A percentile compares a stretch with the other conserved stretches of the same genome.
Evolutionary conservation across 2,888 invertebrate species (phyloP).

Genomic region (Cheilosia urbana): DNA sequence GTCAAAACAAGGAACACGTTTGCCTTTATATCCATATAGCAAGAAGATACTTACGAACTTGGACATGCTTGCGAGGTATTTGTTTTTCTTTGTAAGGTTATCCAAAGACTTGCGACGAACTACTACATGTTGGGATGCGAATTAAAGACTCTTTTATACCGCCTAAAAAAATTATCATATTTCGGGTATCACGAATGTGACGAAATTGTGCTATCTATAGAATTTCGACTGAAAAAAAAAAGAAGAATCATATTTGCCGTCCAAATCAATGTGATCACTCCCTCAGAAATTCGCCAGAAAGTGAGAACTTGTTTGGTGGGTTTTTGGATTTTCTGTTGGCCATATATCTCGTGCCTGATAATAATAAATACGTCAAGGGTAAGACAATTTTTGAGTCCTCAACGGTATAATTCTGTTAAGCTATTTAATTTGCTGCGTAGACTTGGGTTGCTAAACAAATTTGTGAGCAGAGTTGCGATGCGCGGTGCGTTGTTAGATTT

Average conservation of each 20-base stretch:
- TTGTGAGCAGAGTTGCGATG: neutral
- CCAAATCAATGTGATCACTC: slow-evolving; percentile 33
- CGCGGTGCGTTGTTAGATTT: neutral
- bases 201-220: slow-evolving; percentile 39
- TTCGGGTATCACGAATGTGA: slow-evolving; percentile 8
- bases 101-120: slow-evolving; percentile 47
- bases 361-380: slow-evolving; percentile 30
- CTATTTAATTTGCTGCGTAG: neutral
- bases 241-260: slow-evolving; percentile 20
- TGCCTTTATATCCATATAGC: too few relatives aligned
- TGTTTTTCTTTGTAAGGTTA: slow-evolving; percentile 38
- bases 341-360: neutral
- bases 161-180: slow-evolving; percentile 45
- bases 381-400: slow-evolving; percentile 41
- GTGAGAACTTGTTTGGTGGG: slow-evolving; percentile 55
- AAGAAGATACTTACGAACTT: slow-evolving; percentile 78
- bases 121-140: slow-evolving; percentile 44
- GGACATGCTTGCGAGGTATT: slow-evolving; percentile 76
- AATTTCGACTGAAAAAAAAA: slow-evolving; percentile 11
- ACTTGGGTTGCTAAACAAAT: neutral
- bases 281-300: slow-evolving; percentile 10
- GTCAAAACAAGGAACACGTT: neutral
- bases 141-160: slow-evolving; percentile 63
- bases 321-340: neutral
- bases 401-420: neutral